phyloP scores from a whole-genome alignment of 1,140 invertebrate species.

The Pseudomyrmex sp. region DNA sequence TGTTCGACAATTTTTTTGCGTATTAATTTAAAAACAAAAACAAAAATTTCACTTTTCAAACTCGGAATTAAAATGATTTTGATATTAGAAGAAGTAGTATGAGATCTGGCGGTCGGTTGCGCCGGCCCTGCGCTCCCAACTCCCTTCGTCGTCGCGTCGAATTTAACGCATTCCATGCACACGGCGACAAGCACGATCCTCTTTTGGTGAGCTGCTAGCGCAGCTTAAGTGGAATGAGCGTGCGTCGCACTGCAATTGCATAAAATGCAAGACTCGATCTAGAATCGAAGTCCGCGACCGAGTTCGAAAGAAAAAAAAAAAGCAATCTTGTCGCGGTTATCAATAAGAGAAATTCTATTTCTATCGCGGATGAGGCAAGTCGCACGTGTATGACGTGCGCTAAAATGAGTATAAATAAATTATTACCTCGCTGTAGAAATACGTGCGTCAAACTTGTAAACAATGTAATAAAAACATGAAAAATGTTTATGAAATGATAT shows the following conservation, averaged over 20 bases:
- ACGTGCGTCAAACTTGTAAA: no score
- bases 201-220: slow-evolving; percentile 55
- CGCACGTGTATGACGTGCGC: no score
- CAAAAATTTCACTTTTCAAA: not conserved
- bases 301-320: not conserved
- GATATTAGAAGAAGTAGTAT: not conserved
- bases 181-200: slow-evolving; percentile 54
- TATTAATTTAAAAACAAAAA: not conserved
- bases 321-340: no score
- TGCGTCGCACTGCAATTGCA: slow-evolving; percentile 71
- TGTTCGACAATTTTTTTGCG: not conserved
- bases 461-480: no score
- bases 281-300: not conserved
- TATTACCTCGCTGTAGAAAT: no score
- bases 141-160: slow-evolving; percentile 36
- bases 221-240: slow-evolving; percentile 74
- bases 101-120: not conserved
- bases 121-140: slow-evolving; percentile 15
- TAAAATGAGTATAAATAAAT: no score
- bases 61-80: not conserved
- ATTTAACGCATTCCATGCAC: slow-evolving; percentile 63
- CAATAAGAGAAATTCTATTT: no score
- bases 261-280: slow-evolving; percentile 36
- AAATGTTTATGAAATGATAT: no score
- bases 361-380: not conserved